Conservation (phyloP, 2,113 vertebrate genomes). For the Hemichromis elongatus region DNA sequence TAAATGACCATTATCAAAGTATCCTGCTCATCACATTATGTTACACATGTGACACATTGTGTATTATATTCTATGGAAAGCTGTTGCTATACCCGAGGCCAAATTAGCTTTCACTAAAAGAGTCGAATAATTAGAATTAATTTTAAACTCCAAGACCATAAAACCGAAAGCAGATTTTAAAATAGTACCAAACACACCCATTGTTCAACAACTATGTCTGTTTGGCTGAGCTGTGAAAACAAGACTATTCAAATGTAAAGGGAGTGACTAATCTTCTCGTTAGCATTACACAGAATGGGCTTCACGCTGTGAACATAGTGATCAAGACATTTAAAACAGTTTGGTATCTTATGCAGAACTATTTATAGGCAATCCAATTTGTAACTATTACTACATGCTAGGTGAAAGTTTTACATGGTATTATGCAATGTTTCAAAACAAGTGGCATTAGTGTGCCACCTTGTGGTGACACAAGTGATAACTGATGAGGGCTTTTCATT, state of each 20-base stretch:
- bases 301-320: not conserved
- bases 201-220: not conserved
- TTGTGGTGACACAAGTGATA: not conserved
- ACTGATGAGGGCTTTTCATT: not conserved
- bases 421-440: not conserved
- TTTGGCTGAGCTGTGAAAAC: not conserved
- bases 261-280: slow-evolving; percentile 41
- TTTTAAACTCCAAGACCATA: not conserved
- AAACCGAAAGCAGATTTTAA: not conserved
- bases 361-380: not conserved
- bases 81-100: not conserved
- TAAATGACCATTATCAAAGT: not conserved
- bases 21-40: not conserved
- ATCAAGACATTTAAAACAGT: not conserved
- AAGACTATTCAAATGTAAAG: slow-evolving; percentile 41
- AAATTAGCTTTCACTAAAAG: not conserved
- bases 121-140: not conserved
- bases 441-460: not conserved
- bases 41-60: not conserved
- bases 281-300: not conserved
- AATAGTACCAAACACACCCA: not conserved
- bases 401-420: not conserved
- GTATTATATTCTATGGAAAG: not conserved
- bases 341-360: not conserved
- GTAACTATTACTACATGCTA: not conserved